Percentiles rank a stretch among this genome's conserved stretches.
Conservation (phyloP, 1,140 invertebrate species). For the Brachionus paranguensis region DNA sequence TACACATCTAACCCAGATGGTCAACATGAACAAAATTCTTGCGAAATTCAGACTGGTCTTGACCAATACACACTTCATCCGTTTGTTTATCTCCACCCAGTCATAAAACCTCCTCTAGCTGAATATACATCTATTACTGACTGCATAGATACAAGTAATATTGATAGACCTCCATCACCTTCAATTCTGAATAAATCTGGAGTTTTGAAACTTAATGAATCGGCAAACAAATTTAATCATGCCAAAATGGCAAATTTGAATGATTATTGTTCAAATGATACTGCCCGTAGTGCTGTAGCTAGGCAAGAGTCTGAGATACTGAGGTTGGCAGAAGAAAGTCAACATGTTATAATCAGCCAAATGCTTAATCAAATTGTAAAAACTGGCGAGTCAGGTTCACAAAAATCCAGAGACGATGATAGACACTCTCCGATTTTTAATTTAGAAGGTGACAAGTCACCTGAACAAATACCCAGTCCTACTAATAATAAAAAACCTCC, state of each 20-base stretch:
- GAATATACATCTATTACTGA: conserved; percentile 36
- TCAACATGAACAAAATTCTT: background rate
- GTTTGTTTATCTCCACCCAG: conserved; percentile 21
- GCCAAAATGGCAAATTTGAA: background rate
- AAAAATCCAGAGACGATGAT: background rate
- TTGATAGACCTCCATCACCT: conserved; percentile 30
- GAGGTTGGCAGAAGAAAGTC: conserved; percentile 34
- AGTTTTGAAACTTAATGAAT: background rate
- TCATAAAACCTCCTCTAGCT: conserved; percentile 2
- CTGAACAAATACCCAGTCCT: background rate
- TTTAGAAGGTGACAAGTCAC: background rate
- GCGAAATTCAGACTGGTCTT: background rate
- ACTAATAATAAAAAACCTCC: background rate
- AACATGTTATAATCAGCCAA: conserved; percentile 35
- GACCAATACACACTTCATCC: background rate
- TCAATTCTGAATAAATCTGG: background rate
- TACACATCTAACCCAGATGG: background rate
- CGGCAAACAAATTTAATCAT: background rate
- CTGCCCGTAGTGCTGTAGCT: conserved; percentile 6
- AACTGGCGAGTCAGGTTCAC: background rate
- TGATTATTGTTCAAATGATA: conserved; percentile 12
- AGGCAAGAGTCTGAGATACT: conserved; percentile 32
- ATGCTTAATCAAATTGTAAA: conserved; percentile 37
- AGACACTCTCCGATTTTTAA: background rate
- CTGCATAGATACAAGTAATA: conserved; percentile 26